Evolutionary conservation across 2,888 invertebrate genomes (phyloP).

Genomic region (Stegana nigrithorax): DNA sequence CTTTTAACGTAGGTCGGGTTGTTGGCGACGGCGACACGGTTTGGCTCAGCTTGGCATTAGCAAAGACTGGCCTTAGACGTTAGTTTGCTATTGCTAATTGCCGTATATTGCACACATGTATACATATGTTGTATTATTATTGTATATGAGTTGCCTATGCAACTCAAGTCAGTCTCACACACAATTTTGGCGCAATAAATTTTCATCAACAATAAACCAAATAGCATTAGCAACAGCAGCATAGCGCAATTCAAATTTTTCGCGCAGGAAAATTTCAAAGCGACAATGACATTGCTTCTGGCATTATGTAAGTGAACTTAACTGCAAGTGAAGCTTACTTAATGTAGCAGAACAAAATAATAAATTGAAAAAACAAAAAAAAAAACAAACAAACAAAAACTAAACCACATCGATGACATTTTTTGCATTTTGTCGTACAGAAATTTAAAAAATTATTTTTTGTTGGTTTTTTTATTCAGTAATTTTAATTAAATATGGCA

Average conservation of each 20-base stretch:
- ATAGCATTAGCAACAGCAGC: no score
- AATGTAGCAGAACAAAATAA: no score
- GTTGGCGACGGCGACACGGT: not conserved
- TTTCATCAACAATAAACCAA: conserved; percentile 62
- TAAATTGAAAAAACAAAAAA: not conserved
- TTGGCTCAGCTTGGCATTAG: not conserved
- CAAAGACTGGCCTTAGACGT: not conserved
- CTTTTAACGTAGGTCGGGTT: conserved; percentile 14
- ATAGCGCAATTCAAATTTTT: no score
- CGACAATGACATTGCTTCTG: conserved; percentile 11
- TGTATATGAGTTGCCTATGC: not conserved
- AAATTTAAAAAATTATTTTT: no score
- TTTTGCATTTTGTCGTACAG: not conserved
- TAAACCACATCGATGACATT: not conserved
- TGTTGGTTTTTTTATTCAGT: no score
- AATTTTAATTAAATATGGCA: not conserved
- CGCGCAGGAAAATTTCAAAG: conserved; percentile 35
- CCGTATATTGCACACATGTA: not conserved
- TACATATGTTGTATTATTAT: conserved; percentile 9
- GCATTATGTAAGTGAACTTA: not conserved
- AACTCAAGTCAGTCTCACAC: no score
- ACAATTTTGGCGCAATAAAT: conserved; percentile 59
- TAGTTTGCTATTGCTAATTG: not conserved
- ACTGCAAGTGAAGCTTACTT: no score
- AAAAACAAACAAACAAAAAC: not conserved